Percentiles rank a stretch among this genome's conserved stretches.
These are phyloP conservation scores for Ictalurus punctatus DNA, from an alignment of 2,113 vertebrate genomes.

Conservation along the genomic window DNA sequence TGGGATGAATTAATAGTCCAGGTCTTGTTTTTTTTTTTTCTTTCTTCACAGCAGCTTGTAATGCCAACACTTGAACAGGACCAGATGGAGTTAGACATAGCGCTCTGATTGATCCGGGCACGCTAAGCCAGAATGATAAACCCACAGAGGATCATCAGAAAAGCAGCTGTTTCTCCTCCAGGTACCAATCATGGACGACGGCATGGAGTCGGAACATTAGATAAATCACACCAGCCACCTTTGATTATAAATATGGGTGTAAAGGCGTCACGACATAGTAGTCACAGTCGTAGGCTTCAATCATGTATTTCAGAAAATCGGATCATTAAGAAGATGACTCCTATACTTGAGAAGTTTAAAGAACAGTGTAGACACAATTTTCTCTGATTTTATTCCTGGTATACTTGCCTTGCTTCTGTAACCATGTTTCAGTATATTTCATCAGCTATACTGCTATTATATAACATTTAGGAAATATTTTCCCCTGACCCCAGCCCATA, in stretches of 20 bases:
- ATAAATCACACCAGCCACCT: constrained; percentile 21
- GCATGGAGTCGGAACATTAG: constrained; percentile 16
- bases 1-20: background rate
- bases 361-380: background rate
- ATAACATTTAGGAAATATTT: background rate
- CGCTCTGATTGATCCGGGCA: constrained; percentile 49
- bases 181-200: constrained; percentile 53
- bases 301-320: background rate
- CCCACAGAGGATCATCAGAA: constrained; percentile 40
- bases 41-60: background rate
- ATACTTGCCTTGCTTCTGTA: background rate
- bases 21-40: background rate
- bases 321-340: background rate
- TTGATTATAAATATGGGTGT: constrained; percentile 20
- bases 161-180: constrained; percentile 51
- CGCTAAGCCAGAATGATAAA: constrained; percentile 32
- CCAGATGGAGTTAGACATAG: constrained; percentile 12
- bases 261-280: background rate
- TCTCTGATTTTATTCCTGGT: background rate
- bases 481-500: background rate
- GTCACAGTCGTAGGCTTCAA: background rate
- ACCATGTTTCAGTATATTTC: background rate
- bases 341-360: background rate
- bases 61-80: background rate
- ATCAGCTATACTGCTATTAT: background rate